Base-by-base conservation (phyloP, 2,113 vertebrate species). In the Geococcyx californianus region DNA sequence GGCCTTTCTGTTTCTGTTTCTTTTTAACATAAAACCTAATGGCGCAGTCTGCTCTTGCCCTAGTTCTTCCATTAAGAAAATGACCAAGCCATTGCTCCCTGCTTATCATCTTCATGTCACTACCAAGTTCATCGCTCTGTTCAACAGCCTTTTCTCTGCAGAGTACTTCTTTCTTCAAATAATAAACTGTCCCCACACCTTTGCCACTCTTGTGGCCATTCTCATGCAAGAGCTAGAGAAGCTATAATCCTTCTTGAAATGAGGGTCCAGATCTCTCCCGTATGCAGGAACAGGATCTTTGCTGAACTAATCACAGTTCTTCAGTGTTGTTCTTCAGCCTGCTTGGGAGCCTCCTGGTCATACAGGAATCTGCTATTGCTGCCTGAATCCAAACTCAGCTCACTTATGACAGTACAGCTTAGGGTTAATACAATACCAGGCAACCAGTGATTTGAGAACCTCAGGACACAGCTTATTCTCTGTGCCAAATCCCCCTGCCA, bases 401-500 rank as follows among this genome's bases (percentile, higher is more conserved):
- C 28, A 3, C 54, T 69, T 40, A 7, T 10, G 3, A 2, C 1
- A 8, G 42, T 3, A 33, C 26, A 38, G 11, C 42, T 10, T 8
- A 79, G 69, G 54, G 84, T 89, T 94, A 91, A 91, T 9, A 13
- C 0, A 11, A 34, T 28, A 77, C 77, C 68, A 84, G 93, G 84
- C 84, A 89, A 66, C n/a, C 76, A 66, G 76, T 9, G 84, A 73
- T 84, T 92, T n/a, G 59, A 91, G 88, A 77, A 79, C 25, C 88
- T 90, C 74, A 56, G 76, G 68, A 94, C 72, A 56, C 33, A 15
- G 86, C 62, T 56, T 18, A 24, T 19, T 36, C 21, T 52, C 45
- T 7, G 5, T 40, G 77, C 90, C 94, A 91, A 77, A 90, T 68
- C 68, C 49, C 86, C 79, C 59, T 10, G 78, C 54, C 74, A 45